Evolutionary conservation across 92 coral and sea anemone species (phyloP).

Genomic region (Blastomussa wellsi): DNA sequence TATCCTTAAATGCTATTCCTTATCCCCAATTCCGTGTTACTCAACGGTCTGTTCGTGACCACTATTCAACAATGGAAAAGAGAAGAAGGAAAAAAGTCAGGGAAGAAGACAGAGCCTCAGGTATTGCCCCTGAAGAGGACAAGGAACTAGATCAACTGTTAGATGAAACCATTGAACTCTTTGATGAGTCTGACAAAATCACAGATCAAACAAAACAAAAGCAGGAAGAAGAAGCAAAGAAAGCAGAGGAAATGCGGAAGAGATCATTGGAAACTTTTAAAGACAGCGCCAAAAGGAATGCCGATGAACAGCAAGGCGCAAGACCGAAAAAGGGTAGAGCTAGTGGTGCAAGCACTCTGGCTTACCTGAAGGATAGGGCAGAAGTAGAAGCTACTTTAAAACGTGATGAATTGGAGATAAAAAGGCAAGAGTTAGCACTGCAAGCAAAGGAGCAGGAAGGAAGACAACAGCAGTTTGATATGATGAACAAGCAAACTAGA

Average conservation of each 20-base stretch:
- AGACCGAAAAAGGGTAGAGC: constrained; percentile 33
- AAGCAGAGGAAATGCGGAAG: no score
- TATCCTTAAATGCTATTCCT: constrained; percentile 28
- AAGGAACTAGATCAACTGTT: not conserved
- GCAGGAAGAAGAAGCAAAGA: constrained; percentile 20
- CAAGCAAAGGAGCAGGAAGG: no score
- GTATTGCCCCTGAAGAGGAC: not conserved
- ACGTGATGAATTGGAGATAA: no score
- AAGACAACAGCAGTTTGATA: no score
- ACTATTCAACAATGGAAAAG: not conserved
- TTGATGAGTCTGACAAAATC: no score
- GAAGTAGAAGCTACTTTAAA: no score
- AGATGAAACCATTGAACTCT: not conserved
- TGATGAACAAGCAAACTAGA: no score
- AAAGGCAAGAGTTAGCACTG: not conserved
- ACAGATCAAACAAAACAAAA: no score
- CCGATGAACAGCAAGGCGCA: constrained; percentile 10
- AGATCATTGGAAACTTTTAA: constrained; percentile 17
- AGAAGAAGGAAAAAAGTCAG: no score
- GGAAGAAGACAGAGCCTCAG: no score
- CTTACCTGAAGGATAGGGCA: constrained; percentile 6
- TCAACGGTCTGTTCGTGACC: constrained; percentile 29
- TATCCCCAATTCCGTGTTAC: constrained; percentile 31
- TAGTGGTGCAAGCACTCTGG: constrained; percentile 36
- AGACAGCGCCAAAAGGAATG: constrained; percentile 20